Evolutionary conservation across 2,113 vertebrate species (phyloP), one percentile per base, ranked within the genome.

Genomic region (Leuciscus idus): DNA sequence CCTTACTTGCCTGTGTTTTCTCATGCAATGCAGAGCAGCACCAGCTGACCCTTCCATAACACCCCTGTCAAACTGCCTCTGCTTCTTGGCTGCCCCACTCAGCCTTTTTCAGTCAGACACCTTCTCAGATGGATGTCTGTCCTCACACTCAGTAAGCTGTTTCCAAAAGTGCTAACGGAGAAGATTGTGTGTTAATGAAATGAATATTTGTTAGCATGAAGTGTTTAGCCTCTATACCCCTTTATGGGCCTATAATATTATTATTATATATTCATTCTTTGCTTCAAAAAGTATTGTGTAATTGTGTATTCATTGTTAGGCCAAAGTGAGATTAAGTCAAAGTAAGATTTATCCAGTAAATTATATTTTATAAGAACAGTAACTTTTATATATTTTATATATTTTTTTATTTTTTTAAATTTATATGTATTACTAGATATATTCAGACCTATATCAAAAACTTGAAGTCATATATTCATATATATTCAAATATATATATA

Each of bases 11-110:
- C 52, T 81, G 62, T 9, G n/a, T 81, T 85, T 88, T 92, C 88
- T 39, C 90, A 92, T 90, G 76, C 90, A 87, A 85, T 70, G 23
- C 73, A 26, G 74, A 64, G 78, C 9, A n/a, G 57, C 70, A 77
- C 76, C 74, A 72, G 68, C 85, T 68, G 82, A 64, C 77, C 68
- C 81, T 82, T 80, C 84, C 84, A 85, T 23, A 83, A 88, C 72
- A 75, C 57, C 52, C 82, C 75, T 33, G 64, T 61, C 77, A 61
- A 68, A 73, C 48, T 72, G 50, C 77, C 52, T 28, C 62, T 43
- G 84, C 50, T 86, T 68, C 78, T 80, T 57, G 77, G 52, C 85
- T 70, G 73, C 48, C 73, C 76, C 76, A 72, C 66, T 50, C 72
- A 75, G 28, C 76, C 48, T 86, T 76, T 62, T 84, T 59, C 82